Conservation (phyloP, 2,888 invertebrate genomes). For the Romanomermis culicivorax region DNA sequence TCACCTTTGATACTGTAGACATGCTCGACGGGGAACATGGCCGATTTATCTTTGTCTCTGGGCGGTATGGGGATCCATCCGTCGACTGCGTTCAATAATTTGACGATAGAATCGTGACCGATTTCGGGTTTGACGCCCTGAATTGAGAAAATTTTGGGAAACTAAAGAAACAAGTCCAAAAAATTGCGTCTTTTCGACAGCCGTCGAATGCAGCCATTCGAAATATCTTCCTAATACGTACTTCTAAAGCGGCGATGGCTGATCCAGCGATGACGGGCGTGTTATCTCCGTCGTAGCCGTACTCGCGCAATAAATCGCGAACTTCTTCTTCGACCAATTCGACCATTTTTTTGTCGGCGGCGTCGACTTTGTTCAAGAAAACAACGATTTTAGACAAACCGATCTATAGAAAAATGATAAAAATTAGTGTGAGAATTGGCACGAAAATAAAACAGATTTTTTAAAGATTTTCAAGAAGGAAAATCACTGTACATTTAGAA, state of each 20-base stretch:
- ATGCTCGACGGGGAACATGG: constrained; percentile 71
- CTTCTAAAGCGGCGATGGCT: constrained; percentile 70
- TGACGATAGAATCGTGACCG: constrained; percentile 48
- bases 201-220: too few relatives aligned
- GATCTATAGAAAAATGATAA: constrained; percentile 36
- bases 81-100: constrained; percentile 64
- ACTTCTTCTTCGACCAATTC: constrained; percentile 92
- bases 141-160: too few relatives aligned
- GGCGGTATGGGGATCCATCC: constrained; percentile 47
- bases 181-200: too few relatives aligned
- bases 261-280: constrained; percentile 53
- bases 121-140: constrained; percentile 31
- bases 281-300: constrained; percentile 83
- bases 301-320: constrained; percentile 68
- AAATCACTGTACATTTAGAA: too few relatives aligned
- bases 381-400: constrained; percentile 77
- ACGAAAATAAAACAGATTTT: too few relatives aligned
- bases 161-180: too few relatives aligned
- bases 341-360: constrained; percentile 81
- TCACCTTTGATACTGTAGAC: constrained; percentile 67
- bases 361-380: constrained; percentile 81
- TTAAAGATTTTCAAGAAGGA: too few relatives aligned
- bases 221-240: too few relatives aligned
- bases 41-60: constrained; percentile 78
- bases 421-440: too few relatives aligned